Evolutionary conservation across 2,888 invertebrate species (phyloP).

Genomic region (Stenodera caucasica): DNA sequence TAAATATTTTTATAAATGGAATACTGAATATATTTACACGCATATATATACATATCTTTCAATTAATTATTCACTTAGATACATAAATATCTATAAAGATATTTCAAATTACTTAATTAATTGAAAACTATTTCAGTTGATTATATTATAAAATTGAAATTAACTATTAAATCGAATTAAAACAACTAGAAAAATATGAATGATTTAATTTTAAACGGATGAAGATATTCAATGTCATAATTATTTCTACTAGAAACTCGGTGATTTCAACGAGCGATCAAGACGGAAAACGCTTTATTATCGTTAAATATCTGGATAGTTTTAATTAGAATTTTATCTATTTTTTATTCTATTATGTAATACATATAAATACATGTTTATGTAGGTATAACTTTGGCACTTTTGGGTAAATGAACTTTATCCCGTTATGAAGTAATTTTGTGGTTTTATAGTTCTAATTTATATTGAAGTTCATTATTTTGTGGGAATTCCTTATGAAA

Average conservation of each 20-base stretch:
- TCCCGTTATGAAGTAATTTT: slow-evolving; percentile 31
- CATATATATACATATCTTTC: too few relatives aligned
- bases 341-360: not conserved
- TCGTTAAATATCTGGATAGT: too few relatives aligned
- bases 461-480: not conserved
- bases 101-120: too few relatives aligned
- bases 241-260: slow-evolving; percentile 18
- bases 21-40: not conserved
- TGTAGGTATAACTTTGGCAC: slow-evolving; percentile 22
- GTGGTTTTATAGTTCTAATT: slow-evolving; percentile 16
- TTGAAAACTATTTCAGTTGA: too few relatives aligned
- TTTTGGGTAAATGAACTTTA: slow-evolving; percentile 33
- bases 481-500: not conserved
- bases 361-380: not conserved
- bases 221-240: slow-evolving; percentile 9
- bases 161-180: not conserved
- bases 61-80: too few relatives aligned
- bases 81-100: too few relatives aligned
- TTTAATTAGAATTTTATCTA: too few relatives aligned
- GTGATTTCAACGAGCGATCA: slow-evolving; percentile 19
- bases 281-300: not conserved
- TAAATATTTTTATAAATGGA: slow-evolving; percentile 21
- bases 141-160: too few relatives aligned
- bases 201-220: slow-evolving; percentile 15
- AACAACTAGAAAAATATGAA: not conserved